Conservation (phyloP, 2,113 vertebrate species). For the Calypte anna region DNA sequence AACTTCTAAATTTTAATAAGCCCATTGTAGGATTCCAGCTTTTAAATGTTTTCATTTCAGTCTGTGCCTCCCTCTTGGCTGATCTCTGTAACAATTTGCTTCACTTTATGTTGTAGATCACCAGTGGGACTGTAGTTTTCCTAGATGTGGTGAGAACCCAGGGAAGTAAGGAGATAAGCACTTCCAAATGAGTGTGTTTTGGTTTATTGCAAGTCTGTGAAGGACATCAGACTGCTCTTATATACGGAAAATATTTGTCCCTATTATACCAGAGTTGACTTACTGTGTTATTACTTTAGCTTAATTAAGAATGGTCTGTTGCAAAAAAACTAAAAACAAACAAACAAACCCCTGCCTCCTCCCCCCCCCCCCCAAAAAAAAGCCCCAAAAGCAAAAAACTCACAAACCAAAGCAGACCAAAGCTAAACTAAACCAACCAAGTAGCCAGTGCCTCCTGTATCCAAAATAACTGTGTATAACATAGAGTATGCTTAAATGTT, state of each 20-base stretch:
- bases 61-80: neutral
- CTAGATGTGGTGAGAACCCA: fast-evolving
- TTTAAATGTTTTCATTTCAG: constrained; percentile 60
- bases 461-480: neutral
- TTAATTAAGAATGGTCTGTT: neutral
- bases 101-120: neutral
- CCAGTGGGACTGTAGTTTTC: neutral
- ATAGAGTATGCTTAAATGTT: neutral
- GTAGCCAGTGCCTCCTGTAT: fast-evolving
- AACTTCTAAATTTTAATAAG: constrained; percentile 61
- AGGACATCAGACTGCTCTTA: neutral
- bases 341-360: too few species aligned
- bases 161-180: neutral
- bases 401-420: neutral
- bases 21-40: neutral
- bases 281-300: neutral
- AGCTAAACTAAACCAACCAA: neutral
- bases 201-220: neutral
- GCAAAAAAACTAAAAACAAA: neutral
- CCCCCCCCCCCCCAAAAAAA: too few species aligned
- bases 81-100: constrained; percentile 7
- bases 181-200: neutral
- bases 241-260: neutral
- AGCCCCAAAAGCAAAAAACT: too few species aligned
- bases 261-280: neutral